Base-by-base conservation (phyloP, 2,888 invertebrate species). In the Nasonia oneida region DNA sequence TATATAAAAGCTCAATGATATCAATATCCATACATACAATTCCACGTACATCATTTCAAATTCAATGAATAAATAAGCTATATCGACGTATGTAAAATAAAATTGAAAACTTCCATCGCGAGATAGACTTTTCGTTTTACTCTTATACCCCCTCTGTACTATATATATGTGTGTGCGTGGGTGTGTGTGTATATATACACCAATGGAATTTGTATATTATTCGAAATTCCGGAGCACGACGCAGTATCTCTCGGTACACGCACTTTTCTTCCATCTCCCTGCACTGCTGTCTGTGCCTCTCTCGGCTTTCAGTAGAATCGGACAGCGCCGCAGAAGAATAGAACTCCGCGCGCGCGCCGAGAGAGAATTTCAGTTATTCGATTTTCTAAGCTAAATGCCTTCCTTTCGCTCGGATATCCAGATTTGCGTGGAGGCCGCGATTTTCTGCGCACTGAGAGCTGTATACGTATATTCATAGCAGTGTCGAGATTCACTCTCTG, bases 351-450 rank as follows among this genome's bases (percentile, higher is more conserved):
- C 23, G 8, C 61, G 10, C 14, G 67, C 76, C 12, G 57, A 37
- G 57, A 37, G 57, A 53, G 53, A 33, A 78, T 64, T 78, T 67
- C 78, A 64, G 78, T 8, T 70, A 67, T 79, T 79, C 39, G 50
- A 70, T 79, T 79, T 79, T 70, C 79, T 50, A 70, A 70, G 50
- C 67, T 50, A 79, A 47, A 79, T 29, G 67, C 33, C 47, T 67
- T 50, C 57, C 57, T 79, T 50, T 75, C 1, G 23, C 53, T 53
- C 75, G 67, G 29, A 50, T 29, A 42, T 70, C n/a, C 47, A 70
- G 67, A 79, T 79, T 70, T 50, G 42, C 79, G 39, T 64, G 67
- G 67, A 67, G 33, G 23, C 57, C n/a, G 4, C 57, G 57, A 61
- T 61, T 8, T 61, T n/a, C 57, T n/a, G 23, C 53, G 23, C 53